These are phyloP conservation scores for Poeciliopsis turneri DNA, from an alignment of 2,797 vertebrate genomes.

Conservation along the genomic window DNA sequence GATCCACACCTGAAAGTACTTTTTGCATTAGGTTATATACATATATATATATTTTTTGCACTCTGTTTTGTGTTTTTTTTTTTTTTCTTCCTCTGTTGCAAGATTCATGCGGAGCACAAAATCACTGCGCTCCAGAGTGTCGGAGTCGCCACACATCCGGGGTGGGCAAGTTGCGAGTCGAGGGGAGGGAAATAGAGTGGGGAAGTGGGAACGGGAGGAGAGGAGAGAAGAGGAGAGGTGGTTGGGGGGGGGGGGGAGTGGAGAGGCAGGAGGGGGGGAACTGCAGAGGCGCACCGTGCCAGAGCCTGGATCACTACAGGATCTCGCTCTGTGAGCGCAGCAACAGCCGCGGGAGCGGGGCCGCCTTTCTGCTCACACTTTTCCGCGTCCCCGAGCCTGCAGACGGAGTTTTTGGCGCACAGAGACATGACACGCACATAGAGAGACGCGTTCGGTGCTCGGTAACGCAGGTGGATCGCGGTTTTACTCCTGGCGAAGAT, in stretches of 20 bases:
- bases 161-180: constrained; percentile 75
- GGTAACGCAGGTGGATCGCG: constrained; percentile 67
- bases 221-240: constrained; percentile 2
- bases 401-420: neutral
- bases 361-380: neutral
- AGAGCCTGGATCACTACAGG: constrained; percentile 62
- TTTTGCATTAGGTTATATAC: neutral
- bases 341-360: constrained; percentile 16
- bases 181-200: constrained; percentile 67
- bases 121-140: constrained; percentile 40
- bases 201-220: constrained; percentile 5
- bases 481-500: constrained; percentile 64
- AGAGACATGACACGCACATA: constrained; percentile 50
- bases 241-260: neutral
- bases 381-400: constrained; percentile 12
- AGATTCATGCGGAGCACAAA: neutral
- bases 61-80: too few species aligned
- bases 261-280: constrained; percentile 23
- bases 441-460: constrained; percentile 54
- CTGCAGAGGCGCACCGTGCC: constrained; percentile 75
- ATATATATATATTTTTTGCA: too few species aligned
- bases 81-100: too few species aligned
- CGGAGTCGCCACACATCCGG: constrained; percentile 67
- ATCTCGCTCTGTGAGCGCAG: constrained; percentile 53
- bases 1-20: neutral